Conservation (phyloP, 2,113 vertebrate genomes). For the Marmota monax region DNA sequence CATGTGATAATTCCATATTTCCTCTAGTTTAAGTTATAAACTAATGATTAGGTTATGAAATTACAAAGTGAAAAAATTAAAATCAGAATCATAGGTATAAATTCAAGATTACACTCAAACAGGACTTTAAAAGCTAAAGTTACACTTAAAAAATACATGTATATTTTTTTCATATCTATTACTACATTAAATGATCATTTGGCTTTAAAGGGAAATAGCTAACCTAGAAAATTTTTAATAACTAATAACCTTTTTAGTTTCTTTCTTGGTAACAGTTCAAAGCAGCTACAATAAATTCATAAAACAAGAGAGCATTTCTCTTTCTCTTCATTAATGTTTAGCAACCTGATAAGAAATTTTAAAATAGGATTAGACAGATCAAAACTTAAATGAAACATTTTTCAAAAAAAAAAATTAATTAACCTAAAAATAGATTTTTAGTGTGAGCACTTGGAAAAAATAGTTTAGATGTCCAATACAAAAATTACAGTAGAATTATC, state of each 20-base stretch:
- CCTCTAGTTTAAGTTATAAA: not conserved
- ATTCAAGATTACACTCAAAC: not conserved
- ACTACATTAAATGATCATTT: not conserved
- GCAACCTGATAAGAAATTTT: not conserved
- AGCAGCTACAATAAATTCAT: not conserved
- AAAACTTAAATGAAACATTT: not conserved
- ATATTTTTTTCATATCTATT: not conserved
- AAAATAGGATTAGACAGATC: not conserved
- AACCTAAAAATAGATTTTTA: not conserved
- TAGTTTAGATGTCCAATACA: not conserved
- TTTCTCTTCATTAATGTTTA: constrained; percentile 13
- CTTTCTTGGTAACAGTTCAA: not conserved
- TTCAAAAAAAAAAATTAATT: not conserved
- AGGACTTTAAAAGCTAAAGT: not conserved
- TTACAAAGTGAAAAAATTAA: not conserved
- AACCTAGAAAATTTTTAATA: not conserved
- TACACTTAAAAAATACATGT: not conserved
- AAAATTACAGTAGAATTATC: not conserved
- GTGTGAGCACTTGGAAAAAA: not conserved
- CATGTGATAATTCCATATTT: not conserved
- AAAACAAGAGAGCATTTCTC: not conserved
- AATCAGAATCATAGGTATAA: not conserved
- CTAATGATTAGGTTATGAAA: not conserved
- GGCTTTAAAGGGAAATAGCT: not conserved
- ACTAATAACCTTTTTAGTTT: not conserved